phyloP scores from a whole-genome alignment of 92 coral and sea anemone genomes.

The Scolanthus callimorphus region DNA sequence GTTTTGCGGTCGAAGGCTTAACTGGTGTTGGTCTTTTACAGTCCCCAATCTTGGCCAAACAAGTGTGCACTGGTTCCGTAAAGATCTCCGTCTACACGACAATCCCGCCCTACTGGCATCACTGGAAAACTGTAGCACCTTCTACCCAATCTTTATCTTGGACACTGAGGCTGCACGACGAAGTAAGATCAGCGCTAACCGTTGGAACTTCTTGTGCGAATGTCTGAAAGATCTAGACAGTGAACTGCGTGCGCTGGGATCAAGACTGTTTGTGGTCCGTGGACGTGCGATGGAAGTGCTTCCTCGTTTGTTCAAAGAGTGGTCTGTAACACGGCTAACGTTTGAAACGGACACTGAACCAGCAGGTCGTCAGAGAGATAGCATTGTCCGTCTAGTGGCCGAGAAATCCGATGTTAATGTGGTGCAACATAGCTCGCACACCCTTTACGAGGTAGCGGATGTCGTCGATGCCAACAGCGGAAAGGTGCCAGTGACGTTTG shows the following conservation, averaged over 20 bases:
- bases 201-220: constrained; percentile 69
- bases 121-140: constrained; percentile 44
- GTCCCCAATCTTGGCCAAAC: constrained; percentile 31
- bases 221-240: constrained; percentile 64
- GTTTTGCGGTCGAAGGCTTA: too few relatives aligned
- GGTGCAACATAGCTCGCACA: constrained; percentile 63
- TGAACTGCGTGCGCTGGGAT: constrained; percentile 53
- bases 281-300: constrained; percentile 60
- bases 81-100: constrained; percentile 92
- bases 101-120: constrained; percentile 81
- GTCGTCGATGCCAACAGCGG: constrained; percentile 44
- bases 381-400: constrained; percentile 50
- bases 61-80: constrained; percentile 83
- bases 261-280: constrained; percentile 71
- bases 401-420: constrained; percentile 49
- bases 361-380: constrained; percentile 65
- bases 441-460: constrained; percentile 57
- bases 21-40: too few relatives aligned
- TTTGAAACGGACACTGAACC: constrained; percentile 82
- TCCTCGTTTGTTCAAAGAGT: constrained; percentile 49
- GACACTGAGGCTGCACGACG: constrained; percentile 52
- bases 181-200: constrained; percentile 58
- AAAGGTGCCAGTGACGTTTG: constrained; percentile 50
- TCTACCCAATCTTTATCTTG: constrained; percentile 71
- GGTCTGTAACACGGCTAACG: constrained; percentile 60